Base-by-base conservation (phyloP, 2,888 invertebrate species). In the Aspidiotus rigidus region DNA sequence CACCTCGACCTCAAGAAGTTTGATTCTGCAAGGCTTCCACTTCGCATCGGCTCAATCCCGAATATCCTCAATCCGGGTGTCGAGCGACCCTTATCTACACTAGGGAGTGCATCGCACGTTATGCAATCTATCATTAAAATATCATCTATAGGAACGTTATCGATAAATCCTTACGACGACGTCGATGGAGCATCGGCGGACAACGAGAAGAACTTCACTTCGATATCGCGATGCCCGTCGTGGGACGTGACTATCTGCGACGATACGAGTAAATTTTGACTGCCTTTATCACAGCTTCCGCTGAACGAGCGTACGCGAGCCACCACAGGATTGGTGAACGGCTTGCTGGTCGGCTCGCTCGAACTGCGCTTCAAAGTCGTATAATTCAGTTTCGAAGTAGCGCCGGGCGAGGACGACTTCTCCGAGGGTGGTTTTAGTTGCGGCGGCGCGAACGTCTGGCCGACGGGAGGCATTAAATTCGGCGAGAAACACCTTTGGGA, bases 181-280 rank as follows among this genome's bases (percentile, higher is more conserved):
- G 28, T 28, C 28, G 28, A 28, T 5, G 39, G 61, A 3, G 61
- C 16, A 74, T 80, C 80, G 76, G 81, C 78, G 73, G 83, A 81
- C 76, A 83, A 82, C 74, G 85, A 83, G 79, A 86, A 88, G 79
- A 89, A 86, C 77, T 86, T 87, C 74, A 89, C 89, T 79, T 89
- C 88, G 77, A 89, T 79, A 78, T 88, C 89, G 71, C 88, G 82
- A 77, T 88, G 88, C 60, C 88, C 88, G 76, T 88, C 87, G 74
- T 85, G 83, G 59, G 88, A 88, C 40, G 88, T 88, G 73, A 89
- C 87, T 74, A 89, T 89, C 76, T 88, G 86, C 49, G 88, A 87
- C 44, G 87, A 87, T 71, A 88, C 87, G 77, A 87, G 86, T 74
- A 88, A 79, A 57, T 82, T 81, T 63, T 81, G 79, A 1, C 77